Evolutionary conservation across 2,888 invertebrate species (phyloP), one percentile per base, ranked within the genome.

Genomic region (Drosophila anomalata): DNA sequence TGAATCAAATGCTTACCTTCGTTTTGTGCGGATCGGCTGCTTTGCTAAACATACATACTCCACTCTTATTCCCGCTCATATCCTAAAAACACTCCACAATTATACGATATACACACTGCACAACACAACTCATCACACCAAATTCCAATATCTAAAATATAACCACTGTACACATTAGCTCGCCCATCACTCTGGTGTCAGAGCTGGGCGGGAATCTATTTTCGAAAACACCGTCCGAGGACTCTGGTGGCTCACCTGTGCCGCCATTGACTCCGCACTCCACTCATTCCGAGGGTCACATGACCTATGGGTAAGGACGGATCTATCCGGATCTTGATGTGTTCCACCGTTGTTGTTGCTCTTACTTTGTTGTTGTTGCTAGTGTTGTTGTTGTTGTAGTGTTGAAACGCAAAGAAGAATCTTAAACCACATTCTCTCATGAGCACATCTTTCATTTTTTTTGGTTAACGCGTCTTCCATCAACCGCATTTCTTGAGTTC

Each of bases 201-300:
- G 98, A 98, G 94, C 96, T 98, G 93, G 97, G 98, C 92, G 96
- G 97, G 90, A 97, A 97, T 93, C 94, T 97, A 92, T 97, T 98
- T 94, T 96, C 95, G 94, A 97, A 97, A 94, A 97, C 97, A 90
- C 97, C 97, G 91, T 96, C 96, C 92, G 97, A 97, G 93, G 97
- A 97, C 93, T 94, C 95, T 92, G 95, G 95, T 91, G 94, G 94
- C 84, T 93, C 93, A 82, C 93, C 93, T 84, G 93, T 93, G 82
- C 94, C 96, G 93, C 93, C 95, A 91, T 90, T 94, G 93, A 93
- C 93, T 89, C 93, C 94, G 92, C 93, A 93, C 92, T 91, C 91
- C 80, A 90, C 90, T 81, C 91, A 91, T 90, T 93, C 93, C 92
- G 92, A 92, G 86, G 92, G 92, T 93, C 93, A 94, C 90, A 93